Conservation (phyloP, 2,888 invertebrate species). For the Hermaeophaga mercurialis region DNA sequence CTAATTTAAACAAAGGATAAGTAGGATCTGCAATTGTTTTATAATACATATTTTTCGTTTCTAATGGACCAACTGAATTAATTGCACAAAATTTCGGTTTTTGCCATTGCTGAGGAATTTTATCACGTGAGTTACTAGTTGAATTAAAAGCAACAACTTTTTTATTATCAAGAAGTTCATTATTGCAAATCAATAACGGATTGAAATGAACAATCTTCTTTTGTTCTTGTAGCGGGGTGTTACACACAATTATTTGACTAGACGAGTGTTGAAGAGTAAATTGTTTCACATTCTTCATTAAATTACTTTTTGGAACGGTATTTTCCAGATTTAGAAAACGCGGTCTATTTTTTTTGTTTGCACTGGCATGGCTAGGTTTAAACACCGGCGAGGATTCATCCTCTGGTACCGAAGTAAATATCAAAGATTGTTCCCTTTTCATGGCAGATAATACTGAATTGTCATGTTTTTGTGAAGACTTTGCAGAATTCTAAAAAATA, state of each 20-base stretch:
- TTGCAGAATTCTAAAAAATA: constrained; percentile 18
- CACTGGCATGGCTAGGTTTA: constrained; percentile 36
- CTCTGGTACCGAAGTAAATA: constrained; percentile 84
- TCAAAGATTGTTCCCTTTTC: constrained; percentile 79
- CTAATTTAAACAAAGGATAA: constrained; percentile 76
- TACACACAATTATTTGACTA: constrained; percentile 76
- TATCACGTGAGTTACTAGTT: neutral
- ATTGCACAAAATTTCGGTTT: neutral
- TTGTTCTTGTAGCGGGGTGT: constrained; percentile 76
- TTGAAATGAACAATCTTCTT: constrained; percentile 72
- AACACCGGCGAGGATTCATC: constrained; percentile 61
- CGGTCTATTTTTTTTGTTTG: constrained; percentile 48
- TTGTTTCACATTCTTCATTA: constrained; percentile 27
- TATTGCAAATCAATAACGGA: constrained; percentile 75
- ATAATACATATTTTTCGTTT: neutral
- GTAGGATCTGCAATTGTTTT: constrained; percentile 80
- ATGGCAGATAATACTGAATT: constrained; percentile 62
- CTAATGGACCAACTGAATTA: neutral
- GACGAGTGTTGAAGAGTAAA: constrained; percentile 20
- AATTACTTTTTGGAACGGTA: constrained; percentile 47
- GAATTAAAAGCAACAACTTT: too few species aligned
- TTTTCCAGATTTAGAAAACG: constrained; percentile 54
- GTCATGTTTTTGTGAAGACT: constrained; percentile 52
- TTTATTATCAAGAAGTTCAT: constrained; percentile 54
- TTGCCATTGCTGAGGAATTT: neutral